Evolutionary conservation across 2,113 vertebrate species (phyloP).

Genomic region (Neomonachus schauinslandi): DNA sequence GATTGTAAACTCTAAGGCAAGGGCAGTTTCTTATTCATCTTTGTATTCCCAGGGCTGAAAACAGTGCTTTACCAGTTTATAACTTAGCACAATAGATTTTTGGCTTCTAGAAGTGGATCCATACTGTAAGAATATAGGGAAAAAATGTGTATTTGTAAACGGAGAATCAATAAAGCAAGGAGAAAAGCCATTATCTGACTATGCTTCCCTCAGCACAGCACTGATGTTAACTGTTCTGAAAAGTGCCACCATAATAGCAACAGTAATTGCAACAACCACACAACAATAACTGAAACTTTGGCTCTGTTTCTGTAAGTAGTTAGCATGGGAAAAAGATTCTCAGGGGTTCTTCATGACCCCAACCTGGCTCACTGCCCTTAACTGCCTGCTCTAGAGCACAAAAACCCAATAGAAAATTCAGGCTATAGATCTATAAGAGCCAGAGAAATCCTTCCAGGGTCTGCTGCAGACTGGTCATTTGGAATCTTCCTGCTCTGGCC

Average conservation of each 20-base stretch:
- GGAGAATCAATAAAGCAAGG: constrained; percentile 74
- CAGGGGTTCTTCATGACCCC: background rate
- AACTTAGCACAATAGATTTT: constrained; percentile 37
- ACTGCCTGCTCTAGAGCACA: background rate
- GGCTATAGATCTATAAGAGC: background rate
- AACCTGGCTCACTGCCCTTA: background rate
- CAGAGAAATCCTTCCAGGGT: background rate
- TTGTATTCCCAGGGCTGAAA: constrained; percentile 38
- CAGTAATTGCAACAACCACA: constrained; percentile 53
- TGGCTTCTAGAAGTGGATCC: constrained; percentile 34
- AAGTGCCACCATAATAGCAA: constrained; percentile 51
- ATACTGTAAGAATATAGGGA: constrained; percentile 37
- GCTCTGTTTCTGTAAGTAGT: constrained; percentile 27
- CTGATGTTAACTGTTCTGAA: constrained; percentile 41
- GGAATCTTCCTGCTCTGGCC: background rate
- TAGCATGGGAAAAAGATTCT: constrained; percentile 12
- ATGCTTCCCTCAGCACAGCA: constrained; percentile 7
- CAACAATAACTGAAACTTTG: constrained; percentile 46
- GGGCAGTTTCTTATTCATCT: constrained; percentile 18
- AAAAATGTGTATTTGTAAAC: constrained; percentile 67
- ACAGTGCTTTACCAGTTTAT: background rate
- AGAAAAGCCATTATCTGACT: constrained; percentile 67
- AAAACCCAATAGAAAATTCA: background rate
- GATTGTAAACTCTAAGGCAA: constrained; percentile 20
- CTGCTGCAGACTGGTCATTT: too few relatives aligned